Evolutionary conservation across 2,797 vertebrate genomes (phyloP), one percentile per base, ranked within the genome.

Genomic region (Poeciliopsis gracilis): DNA sequence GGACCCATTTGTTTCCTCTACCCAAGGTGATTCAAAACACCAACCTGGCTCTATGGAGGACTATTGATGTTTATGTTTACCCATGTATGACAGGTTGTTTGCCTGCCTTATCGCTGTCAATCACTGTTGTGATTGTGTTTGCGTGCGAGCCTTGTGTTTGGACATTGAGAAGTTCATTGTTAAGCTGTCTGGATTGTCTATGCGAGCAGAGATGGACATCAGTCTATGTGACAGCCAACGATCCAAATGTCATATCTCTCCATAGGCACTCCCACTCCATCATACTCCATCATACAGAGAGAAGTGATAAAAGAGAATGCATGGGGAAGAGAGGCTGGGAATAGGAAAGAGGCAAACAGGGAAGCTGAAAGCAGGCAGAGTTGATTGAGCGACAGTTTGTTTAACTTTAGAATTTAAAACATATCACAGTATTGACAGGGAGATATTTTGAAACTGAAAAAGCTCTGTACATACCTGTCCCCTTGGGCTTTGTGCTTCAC

Each of bases 181-280:
- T 90, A 86, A 89, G 86, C 88, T 91, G 92, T 92, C 92, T 90
- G 76, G 88, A 74, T 87, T 86, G 90, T 89, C 90, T 88, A 85
- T 85, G 89, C 30, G 76, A 72, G 66, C 55, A 71, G 87, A 89
- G 83, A 92, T 87, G 88, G 91, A 91, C 93, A 94, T 93, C 91
- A 84, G 89, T 94, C 91, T 93, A 1, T 78, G 84, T 94, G 93
- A 93, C 92, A 93, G 92, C 85, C 93, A 91, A 87, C 93, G 88
- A 93, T 94, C 88, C 86, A 77, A 71, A 88, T 90, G 92, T 94
- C 91, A 91, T 86, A 87, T 77, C 83, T 84, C 90, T 91, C 83
- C 69, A 80, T 10, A 81, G 88, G 88, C 85, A 88, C 80, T 77
- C 57, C 82, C 73, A 80, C 90, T 93, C 91, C 90, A 93, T 94